Base-by-base conservation (phyloP, 2,888 invertebrate genomes). In the Lamellibrachia satsuma region DNA sequence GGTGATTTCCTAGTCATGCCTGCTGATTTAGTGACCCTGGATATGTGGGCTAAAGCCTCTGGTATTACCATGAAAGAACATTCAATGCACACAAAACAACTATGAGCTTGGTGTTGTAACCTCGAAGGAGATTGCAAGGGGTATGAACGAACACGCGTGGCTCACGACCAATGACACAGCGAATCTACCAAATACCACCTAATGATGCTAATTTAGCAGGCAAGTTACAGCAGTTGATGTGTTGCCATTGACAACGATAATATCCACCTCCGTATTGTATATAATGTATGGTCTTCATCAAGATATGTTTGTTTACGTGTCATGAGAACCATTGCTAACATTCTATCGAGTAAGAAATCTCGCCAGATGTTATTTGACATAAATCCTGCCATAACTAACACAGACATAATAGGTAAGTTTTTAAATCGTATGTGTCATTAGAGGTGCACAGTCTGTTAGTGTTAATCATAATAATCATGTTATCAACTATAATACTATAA, bases 141-240 rank as follows among this genome's bases (percentile, higher is more conserved):
- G 75, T 75, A 75, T 75, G 75, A 22, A n/a, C 6, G 22, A 11
- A 75, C 75, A 75, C 75, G 75, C 75, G 7, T n/a, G 22, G 22
- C n/a, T 1, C 75, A 15, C n/a, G 75, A 15, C 75, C 75, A 75
- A 15, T 75, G 75, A 75, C 22, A 75, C 75, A 3, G 0, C 22
- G 22, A 75, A 55, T 7, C 55, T 1, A 3, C 55, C 3, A 55
- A 75, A 75, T n/a, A 75, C 75, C 15, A 15, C 22, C 75, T 75
- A 75, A 75, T 22, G 75, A 75, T 75, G 75, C 75, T 75, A 75
- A 75, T 75, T 75, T 75, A 75, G n/a, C 75, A 75, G 75, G 75
- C 75, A 22, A n/a, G 75, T 22, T 75, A 75, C 75, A 22, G 75
- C 22, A n/a, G 22, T n/a, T 22, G 75, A 75, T 75, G 75, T 22